These are phyloP conservation scores for Sialis fuliginosa DNA, from an alignment of 2,888 invertebrate species.

Conservation along the genomic window DNA sequence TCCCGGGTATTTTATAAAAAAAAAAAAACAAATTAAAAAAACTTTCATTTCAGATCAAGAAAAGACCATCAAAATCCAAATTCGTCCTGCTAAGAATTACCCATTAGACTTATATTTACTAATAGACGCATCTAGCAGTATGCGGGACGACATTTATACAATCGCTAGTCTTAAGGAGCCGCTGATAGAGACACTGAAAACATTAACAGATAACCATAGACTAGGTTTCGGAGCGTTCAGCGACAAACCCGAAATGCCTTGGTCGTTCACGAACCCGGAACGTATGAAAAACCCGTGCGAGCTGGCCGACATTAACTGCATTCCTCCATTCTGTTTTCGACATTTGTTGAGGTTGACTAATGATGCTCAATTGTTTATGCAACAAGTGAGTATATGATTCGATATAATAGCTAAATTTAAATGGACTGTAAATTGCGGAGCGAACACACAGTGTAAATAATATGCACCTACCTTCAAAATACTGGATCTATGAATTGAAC, in stretches of 20 bases:
- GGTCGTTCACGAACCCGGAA: slow-evolving; percentile 29
- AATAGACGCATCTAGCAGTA: slow-evolving; percentile 82
- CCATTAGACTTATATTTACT: slow-evolving; percentile 77
- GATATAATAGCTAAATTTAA: neutral
- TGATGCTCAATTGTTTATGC: slow-evolving; percentile 26
- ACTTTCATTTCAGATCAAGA: slow-evolving; percentile 31
- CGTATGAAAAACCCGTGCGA: slow-evolving; percentile 40
- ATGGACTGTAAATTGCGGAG: too few species aligned
- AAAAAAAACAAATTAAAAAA: neutral
- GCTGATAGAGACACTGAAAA: slow-evolving; percentile 36
- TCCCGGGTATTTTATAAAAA: too few species aligned
- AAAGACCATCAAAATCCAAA: slow-evolving; percentile 41
- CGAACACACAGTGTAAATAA: too few species aligned
- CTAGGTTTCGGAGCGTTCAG: slow-evolving; percentile 63
- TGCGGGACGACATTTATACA: slow-evolving; percentile 72
- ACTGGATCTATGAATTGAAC: too few species aligned
- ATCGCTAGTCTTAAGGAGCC: slow-evolving; percentile 46
- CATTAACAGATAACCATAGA: slow-evolving; percentile 52
- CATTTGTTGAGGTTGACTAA: slow-evolving; percentile 56
- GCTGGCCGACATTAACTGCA: slow-evolving; percentile 38
- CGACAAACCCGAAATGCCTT: slow-evolving; percentile 65
- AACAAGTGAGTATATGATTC: slow-evolving; percentile 16
- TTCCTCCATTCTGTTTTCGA: slow-evolving; percentile 64
- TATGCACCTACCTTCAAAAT: too few species aligned
- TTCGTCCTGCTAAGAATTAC: slow-evolving; percentile 66